Evolutionary conservation across 2,113 vertebrate species (phyloP), one percentile per base, ranked within the genome.

Genomic region (Lutjanus erythropterus): DNA sequence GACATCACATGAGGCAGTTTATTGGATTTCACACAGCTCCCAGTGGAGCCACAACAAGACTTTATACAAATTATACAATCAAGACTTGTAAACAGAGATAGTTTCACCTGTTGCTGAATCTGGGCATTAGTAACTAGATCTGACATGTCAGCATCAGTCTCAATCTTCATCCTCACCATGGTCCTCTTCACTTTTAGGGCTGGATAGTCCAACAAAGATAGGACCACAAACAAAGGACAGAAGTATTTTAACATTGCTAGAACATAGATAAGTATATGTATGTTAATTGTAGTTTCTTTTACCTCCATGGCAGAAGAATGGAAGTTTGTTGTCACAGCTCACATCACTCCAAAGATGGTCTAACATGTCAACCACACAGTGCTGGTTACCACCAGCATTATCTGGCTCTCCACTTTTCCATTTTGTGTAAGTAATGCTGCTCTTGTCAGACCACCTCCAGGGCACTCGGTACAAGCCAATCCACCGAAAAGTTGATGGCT

Each of bases 281-380:
- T 19, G 16, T 19, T 8, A 19, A 19, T 6, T 44, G 19, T 31
- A 31, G 12, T 14, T 9, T 33, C 9, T 33, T 14, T 56, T 6
- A 53, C n/a, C n/a, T n/a, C 50, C 41, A 1, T 58, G 25, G 12
- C 68, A 65, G n/a, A 46, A 10, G 52, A 65, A 72, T 6, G 18
- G 1, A 12, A 0, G 0, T 33, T 44, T 1, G 0, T 0, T 0
- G 1, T 11, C 0, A 44, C 65, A 79, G 2, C 0, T 0, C 0
- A 0, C 0, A 5, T 79, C 49, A 0, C 0, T 0, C 56, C 70
- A 69, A 1, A 2, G 0, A 2, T 37, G 65, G 0, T 5, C 0
- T 7, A 0, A 0, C 3, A 10, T 0, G 4, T 74, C 69, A 7
- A 0, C 9, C 1, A 0, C 47, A 60, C 79, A 74, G 25, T 12